A percentile compares a stretch with the other conserved stretches of the same genome.
Conservation (phyloP, 2,888 invertebrate species). For the Uropetala carovei region DNA sequence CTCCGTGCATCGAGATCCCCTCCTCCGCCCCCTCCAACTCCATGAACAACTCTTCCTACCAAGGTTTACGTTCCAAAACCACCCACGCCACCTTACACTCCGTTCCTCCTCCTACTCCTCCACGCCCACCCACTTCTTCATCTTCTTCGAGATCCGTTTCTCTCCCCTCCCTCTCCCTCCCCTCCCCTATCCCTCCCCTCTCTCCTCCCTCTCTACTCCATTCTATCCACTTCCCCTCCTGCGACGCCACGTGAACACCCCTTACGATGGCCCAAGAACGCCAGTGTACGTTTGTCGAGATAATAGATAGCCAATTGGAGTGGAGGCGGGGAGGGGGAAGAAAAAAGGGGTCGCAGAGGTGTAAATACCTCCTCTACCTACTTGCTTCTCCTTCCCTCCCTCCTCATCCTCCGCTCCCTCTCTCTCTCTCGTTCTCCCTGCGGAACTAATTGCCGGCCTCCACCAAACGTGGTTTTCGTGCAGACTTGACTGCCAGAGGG, state of each 20-base stretch:
- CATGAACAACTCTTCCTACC: not conserved
- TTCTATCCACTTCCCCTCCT: no score
- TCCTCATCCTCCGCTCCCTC: no score
- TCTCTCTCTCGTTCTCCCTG: not conserved
- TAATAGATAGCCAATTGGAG: not conserved
- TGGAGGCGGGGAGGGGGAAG: not conserved
- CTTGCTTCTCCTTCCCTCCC: no score
- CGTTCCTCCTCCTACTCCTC: no score
- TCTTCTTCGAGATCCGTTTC: not conserved
- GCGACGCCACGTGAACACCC: no score
- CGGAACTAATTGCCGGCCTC: conserved; percentile 6
- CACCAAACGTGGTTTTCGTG: not conserved
- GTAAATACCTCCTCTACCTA: not conserved
- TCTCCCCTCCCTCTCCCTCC: not conserved
- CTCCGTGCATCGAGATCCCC: not conserved
- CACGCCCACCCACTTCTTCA: not conserved
- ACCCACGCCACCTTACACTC: not conserved
- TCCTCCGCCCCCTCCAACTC: not conserved
- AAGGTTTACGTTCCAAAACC: not conserved
- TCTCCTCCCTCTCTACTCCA: not conserved
- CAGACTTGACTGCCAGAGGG: conserved; percentile 5
- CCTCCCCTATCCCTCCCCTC: not conserved
- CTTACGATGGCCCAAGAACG: not conserved
- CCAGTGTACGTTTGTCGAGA: not conserved
- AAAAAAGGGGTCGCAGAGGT: not conserved